Evolutionary conservation across 2,888 invertebrate genomes (phyloP).

Genomic region (Meghimatium bilineatum): DNA sequence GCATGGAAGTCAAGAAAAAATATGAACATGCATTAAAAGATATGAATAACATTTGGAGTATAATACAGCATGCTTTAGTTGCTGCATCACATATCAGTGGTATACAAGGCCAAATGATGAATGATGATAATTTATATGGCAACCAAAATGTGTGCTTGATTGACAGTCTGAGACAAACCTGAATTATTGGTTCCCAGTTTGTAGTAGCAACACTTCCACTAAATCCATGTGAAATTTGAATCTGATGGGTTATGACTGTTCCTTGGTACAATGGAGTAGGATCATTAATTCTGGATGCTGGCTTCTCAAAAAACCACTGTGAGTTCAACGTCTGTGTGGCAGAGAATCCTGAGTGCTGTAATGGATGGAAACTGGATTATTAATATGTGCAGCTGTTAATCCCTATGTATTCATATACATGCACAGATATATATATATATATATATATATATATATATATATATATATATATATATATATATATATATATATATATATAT

Average conservation of each 20-base stretch:
- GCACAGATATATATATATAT: too few species aligned
- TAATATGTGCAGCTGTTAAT: neutral
- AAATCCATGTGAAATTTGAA: slow-evolving; percentile 25
- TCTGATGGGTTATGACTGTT: slow-evolving; percentile 62
- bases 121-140: neutral
- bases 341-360: neutral
- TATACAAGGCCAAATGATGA: slow-evolving; percentile 8
- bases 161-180: slow-evolving; percentile 41
- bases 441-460: too few species aligned
- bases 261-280: slow-evolving; percentile 69
- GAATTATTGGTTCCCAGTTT: slow-evolving; percentile 69
- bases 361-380: neutral
- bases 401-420: too few species aligned
- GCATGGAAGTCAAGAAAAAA: too few species aligned
- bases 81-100: too few species aligned
- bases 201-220: slow-evolving; percentile 17
- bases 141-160: too few species aligned
- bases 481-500: too few species aligned
- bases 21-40: too few species aligned
- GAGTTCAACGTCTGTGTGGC: slow-evolving; percentile 53
- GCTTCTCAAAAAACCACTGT: slow-evolving; percentile 74
- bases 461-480: too few species aligned
- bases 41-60: too few species aligned
- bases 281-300: slow-evolving; percentile 61
- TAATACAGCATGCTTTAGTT: too few species aligned